phyloP scores from a whole-genome alignment of 2,888 invertebrate species.

The Gerris lacustris region DNA sequence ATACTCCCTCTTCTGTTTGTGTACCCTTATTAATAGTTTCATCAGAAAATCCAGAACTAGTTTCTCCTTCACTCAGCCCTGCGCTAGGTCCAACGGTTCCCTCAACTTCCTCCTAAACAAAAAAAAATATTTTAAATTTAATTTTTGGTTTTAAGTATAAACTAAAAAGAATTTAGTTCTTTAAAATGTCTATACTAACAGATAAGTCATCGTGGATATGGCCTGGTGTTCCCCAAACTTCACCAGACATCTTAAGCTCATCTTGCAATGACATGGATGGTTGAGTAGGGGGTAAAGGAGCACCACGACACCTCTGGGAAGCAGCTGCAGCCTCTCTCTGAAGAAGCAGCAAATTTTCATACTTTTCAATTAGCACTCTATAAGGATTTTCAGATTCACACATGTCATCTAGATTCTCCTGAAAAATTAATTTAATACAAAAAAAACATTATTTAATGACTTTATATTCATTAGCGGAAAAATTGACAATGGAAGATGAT shows the following conservation, averaged over 20 bases:
- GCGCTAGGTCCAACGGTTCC: conserved; percentile 52
- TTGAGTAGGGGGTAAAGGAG: conserved; percentile 18
- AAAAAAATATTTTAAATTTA: too few species aligned
- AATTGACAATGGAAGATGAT: too few species aligned
- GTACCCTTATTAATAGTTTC: conserved; percentile 73
- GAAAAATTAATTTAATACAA: conserved; percentile 11
- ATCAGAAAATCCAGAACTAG: conserved; percentile 71
- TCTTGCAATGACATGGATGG: conserved; percentile 47
- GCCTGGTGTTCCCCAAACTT: conserved; percentile 41
- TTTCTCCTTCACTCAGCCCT: conserved; percentile 75
- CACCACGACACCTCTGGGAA: conserved; percentile 18
- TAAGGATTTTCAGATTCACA: conserved; percentile 41
- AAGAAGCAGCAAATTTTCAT: conserved; percentile 67
- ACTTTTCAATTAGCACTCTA: conserved; percentile 69
- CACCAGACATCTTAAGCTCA: conserved; percentile 61
- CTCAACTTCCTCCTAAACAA: conserved; percentile 11
- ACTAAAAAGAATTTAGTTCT: too few species aligned
- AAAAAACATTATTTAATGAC: too few species aligned
- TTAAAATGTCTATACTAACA: too few species aligned
- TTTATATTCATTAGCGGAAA: too few species aligned
- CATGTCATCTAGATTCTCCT: conserved; percentile 30
- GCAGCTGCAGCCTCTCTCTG: conserved; percentile 45
- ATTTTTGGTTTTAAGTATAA: too few species aligned
- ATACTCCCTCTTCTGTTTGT: conserved; percentile 60
- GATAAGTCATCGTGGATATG: too few species aligned